These are phyloP conservation scores for Linnaemya tessellans DNA, from an alignment of 2,888 invertebrate genomes.

Conservation along the genomic window DNA sequence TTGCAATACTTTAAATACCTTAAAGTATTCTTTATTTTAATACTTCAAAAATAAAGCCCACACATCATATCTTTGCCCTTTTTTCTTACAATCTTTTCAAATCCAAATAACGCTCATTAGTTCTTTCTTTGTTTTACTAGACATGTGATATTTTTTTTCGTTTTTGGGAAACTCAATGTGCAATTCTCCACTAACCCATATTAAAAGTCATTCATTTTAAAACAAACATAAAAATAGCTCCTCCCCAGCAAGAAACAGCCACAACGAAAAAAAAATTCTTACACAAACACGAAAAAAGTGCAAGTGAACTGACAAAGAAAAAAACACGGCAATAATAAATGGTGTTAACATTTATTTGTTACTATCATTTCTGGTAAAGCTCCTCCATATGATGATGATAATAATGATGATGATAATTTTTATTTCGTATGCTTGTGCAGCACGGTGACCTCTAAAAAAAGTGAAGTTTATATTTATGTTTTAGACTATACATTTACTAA, in stretches of 20 bases:
- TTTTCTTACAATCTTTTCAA: neutral
- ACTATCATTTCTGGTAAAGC: conserved; percentile 63
- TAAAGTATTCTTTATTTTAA: no score
- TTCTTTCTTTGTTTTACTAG: conserved; percentile 2
- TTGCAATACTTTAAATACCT: neutral
- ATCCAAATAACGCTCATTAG: neutral
- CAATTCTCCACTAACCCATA: conserved; percentile 61
- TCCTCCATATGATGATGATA: conserved; percentile 46
- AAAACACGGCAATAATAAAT: conserved; percentile 57
- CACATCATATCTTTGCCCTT: neutral
- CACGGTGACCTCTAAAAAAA: conserved; percentile 70
- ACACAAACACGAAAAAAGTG: conserved; percentile 46
- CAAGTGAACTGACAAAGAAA: conserved; percentile 48
- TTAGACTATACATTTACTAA: conserved; percentile 52
- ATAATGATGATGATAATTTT: conserved; percentile 51
- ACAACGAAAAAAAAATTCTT: conserved; percentile 21
- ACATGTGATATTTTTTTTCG: conserved; percentile 40
- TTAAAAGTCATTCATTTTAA: conserved; percentile 67
- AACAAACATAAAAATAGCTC: conserved; percentile 43
- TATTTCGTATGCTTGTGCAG: conserved; percentile 24
- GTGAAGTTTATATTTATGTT: conserved; percentile 67
- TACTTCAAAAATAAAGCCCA: neutral
- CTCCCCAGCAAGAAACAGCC: conserved; percentile 38
- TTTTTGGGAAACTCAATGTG: conserved; percentile 25
- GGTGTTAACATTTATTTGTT: conserved; percentile 69